A percentile compares a stretch with the other conserved stretches of the same genome.
Conservation (phyloP, 1,140 invertebrate species). For the Phymorhynchus buccinoides region DNA sequence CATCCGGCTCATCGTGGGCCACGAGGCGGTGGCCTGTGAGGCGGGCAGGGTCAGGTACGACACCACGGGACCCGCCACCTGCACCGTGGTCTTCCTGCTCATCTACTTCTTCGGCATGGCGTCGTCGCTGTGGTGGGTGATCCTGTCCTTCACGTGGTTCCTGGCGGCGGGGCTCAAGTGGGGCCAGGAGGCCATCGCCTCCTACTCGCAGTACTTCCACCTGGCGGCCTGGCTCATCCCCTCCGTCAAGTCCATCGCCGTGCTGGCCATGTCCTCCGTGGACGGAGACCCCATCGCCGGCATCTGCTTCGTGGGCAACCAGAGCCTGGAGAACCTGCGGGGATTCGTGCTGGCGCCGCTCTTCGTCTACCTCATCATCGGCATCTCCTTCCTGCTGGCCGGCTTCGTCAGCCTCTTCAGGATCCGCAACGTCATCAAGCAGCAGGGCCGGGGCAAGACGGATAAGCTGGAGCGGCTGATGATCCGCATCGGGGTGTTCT, state of each 20-base stretch:
- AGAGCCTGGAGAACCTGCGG: conserved; percentile 89
- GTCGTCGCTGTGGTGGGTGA: conserved; percentile 98
- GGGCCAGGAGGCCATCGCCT: conserved; percentile 98
- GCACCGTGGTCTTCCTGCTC: conserved; percentile 96
- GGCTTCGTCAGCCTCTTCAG: conserved; percentile 96
- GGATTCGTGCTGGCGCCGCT: conserved; percentile 93
- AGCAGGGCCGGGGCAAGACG: conserved; percentile 84
- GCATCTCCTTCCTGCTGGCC: conserved; percentile 92
- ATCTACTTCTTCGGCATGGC: conserved; percentile 99
- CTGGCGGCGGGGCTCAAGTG: conserved; percentile 97
- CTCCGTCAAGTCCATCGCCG: conserved; percentile 90
- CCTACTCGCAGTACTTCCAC: conserved; percentile 98
- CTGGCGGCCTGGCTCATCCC: conserved; percentile 95
- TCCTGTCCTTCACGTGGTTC: conserved; percentile 97
- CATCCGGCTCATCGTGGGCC: conserved; percentile 86
- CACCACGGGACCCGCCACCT: conserved; percentile 87
- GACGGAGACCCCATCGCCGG: conserved; percentile 98
- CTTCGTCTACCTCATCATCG: conserved; percentile 91
- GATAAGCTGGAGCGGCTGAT: conserved; percentile 98
- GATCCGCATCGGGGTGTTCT: conserved; percentile 91
- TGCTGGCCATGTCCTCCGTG: conserved; percentile 94
- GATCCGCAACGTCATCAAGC: conserved; percentile 95
- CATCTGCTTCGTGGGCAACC: conserved; percentile 95
- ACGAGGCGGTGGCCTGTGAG: conserved; percentile 92
- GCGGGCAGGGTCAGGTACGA: conserved; percentile 74